Percentiles rank a stretch among this genome's conserved stretches.
phyloP scores from a whole-genome alignment of 2,888 invertebrate species.

The Polietes domitor region DNA sequence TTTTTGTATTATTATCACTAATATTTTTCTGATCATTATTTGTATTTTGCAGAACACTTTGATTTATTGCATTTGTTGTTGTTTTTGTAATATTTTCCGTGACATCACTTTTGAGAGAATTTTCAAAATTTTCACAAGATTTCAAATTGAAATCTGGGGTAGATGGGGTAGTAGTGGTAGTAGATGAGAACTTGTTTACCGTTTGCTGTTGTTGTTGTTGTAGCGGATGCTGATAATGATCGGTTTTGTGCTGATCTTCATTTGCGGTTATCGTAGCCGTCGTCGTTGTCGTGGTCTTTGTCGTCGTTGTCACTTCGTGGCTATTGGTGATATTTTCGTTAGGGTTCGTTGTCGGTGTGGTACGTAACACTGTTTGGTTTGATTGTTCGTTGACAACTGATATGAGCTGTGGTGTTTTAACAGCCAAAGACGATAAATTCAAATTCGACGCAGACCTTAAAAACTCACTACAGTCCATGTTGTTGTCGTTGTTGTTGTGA shows the following conservation, averaged over 20 bases:
- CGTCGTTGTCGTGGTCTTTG: conserved; percentile 57
- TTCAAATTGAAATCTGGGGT: conserved; percentile 36
- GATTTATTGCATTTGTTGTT: conserved; percentile 46
- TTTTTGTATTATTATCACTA: conserved; percentile 57
- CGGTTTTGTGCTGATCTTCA: conserved; percentile 41
- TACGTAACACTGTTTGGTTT: conserved; percentile 77
- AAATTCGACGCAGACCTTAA: conserved; percentile 58
- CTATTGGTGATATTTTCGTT: conserved; percentile 2
- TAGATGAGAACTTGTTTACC: conserved; percentile 48
- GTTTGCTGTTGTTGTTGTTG: conserved; percentile 45
- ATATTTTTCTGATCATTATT: conserved; percentile 63
- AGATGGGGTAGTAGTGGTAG: neutral
- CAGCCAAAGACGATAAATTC: conserved; percentile 73
- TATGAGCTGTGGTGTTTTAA: conserved; percentile 75
- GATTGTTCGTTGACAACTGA: conserved; percentile 80
- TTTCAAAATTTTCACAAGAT: conserved; percentile 61
- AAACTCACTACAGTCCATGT: conserved; percentile 66
- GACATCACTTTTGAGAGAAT: conserved; percentile 51
- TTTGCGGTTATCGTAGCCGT: conserved; percentile 60
- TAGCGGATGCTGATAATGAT: conserved; percentile 48
- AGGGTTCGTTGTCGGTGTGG: conserved; percentile 49
- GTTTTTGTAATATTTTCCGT: conserved; percentile 60
- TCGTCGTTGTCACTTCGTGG: conserved; percentile 39
- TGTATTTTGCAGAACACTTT: conserved; percentile 59
- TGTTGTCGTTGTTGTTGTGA: conserved; percentile 58